Evolutionary conservation across 2,797 vertebrate species (phyloP), one percentile per base, ranked within the genome.

Genomic region (Cercopithecus hamlyni): DNA sequence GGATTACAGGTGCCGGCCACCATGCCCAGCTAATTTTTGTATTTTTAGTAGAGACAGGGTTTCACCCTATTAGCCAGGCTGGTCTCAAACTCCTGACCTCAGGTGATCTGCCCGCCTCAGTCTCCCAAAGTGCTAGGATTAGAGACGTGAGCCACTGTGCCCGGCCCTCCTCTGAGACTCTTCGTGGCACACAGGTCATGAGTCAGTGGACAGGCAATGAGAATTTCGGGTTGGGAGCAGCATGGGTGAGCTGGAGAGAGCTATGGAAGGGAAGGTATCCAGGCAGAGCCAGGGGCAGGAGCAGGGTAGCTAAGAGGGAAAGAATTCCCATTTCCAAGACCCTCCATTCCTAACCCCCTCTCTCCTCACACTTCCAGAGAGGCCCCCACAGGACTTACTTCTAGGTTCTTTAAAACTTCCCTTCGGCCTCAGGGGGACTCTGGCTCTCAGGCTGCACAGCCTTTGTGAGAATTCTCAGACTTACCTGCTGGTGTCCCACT

Each of bases 391-490:
- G 27, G 55, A 15, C 41, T 27, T 12, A 1, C 22, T 64, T 75
- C 64, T 20, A 39, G 39, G 45, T n/a, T 76, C 15, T 58, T 43
- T 22, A 30, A 45, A 50, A 50, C 30, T 30, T 36, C 45, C 33
- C 39, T 27, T 33, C 17, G 0, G 14, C 33, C 90, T 22, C 1
- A 3, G 26, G 24, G 84, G 20, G 36, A 43, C 36, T 50, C 64
- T 5, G 45, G 17, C 2, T 2, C 14, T 3, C 30, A 13, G 64
- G 41, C 27, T 7, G 3, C 82, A 8, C 1, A 0, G 43, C 52
- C 41, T 43, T 2, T 0, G 10, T 3, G 55, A 26, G 26, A 55
- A 27, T 27, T 20, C 58, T 45, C 19, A 9, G 72, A 22, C 48
- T 79, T 8, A n/a, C 36, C 70, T 39, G 90, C 70, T 9, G 17